Base-by-base conservation (phyloP, 2,888 invertebrate species). In the Xestia ashworthii region DNA sequence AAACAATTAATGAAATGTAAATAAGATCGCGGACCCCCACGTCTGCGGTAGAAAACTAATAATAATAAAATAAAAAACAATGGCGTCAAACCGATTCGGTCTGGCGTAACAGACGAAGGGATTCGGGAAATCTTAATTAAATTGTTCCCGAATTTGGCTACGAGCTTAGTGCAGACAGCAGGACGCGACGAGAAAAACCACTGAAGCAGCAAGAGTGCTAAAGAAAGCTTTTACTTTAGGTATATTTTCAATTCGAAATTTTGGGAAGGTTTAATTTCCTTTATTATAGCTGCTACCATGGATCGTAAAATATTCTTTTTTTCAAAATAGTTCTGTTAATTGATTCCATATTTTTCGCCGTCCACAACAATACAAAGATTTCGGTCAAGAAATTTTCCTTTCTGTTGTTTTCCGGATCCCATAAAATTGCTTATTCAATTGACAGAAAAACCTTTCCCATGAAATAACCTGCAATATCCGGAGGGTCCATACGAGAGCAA, bases 351-450 rank as follows among this genome's bases (percentile, higher is more conserved):
- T 9, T n/a, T 44, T 44, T n/a, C n/a, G n/a, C 41, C 4, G n/a
- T 22, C 16, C 38, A 25, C 0, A 3, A 67, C 19, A 50, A 72
- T 50, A 41, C 48, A 72, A 41, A 67, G n/a, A 67, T 3, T 71
- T 66, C 50, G 25, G 41, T 67, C 72, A 50, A 50, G 48, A 41
- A 41, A 67, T 50, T 3, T 67, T 14, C 41, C 8, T 25, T 78
- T 22, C 25, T 62, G 22, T 38, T 58, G 46, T 73, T 53, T 53
- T 46, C 25, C 22, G 38, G 16, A 64, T 71, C 32, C 16, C 50
- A 77, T 78, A 78, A 81, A 48, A 75, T 81, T 75, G 44, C 68
- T 76, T 62, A 75, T 75, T 75, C 68, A 76, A 76, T 80, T 69
- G 74, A 67, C 53, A 69, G 50, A 46, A 65, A 69, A 80, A 70